Evolutionary conservation across 2,113 vertebrate species (phyloP), one percentile per base, ranked within the genome.

Genomic region (Saguinus midas): DNA sequence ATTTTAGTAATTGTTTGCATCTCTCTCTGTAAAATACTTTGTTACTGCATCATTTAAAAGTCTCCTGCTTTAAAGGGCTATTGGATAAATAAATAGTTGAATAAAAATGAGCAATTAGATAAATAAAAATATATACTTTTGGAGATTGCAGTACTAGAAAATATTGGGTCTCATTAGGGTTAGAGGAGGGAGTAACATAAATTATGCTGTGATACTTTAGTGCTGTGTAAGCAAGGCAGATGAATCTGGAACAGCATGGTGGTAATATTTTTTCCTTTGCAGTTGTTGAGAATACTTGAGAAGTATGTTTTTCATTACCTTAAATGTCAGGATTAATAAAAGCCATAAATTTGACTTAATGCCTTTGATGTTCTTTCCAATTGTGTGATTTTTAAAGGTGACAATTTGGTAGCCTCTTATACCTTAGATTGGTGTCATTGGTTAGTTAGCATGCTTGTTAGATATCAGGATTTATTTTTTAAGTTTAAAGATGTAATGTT

Each of bases 1-100:
- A 37, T 10, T 92, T 35, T 25, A 72, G 1, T 66, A 86, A 83
- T 66, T 83, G 64, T 50, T 76, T 73, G 7, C 2, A 20, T 73
- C 10, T 61, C 35, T 91, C 8, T 48, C 20, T 80, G 4, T 61
- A 55, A 83, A 89, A 73, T 16, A 40, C 29, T 82, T 85, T 40
- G 89, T 90, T 83, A 37, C 6, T 72, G 43, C 6, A 79, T 91
- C 25, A 40, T 78, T 96, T 96, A 48, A 86, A 93, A 92, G 12
- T 13, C 7, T 83, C 20, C 23, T 5, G 13, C 58, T 84, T 88
- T 64, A 29, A 78, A 86, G 48, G 55, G 2, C 43, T 50, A 68
- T 66, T 93, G 45, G 61, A 48, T 87, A 48, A 48, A 55, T 40
- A 73, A 75, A 45, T 50, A 85, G 17, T 16, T 92, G 37, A 70